These are phyloP conservation scores for Hydrozoanthus tunicans DNA, from an alignment of 64 coral and sea anemone genomes.

Conservation along the genomic window DNA sequence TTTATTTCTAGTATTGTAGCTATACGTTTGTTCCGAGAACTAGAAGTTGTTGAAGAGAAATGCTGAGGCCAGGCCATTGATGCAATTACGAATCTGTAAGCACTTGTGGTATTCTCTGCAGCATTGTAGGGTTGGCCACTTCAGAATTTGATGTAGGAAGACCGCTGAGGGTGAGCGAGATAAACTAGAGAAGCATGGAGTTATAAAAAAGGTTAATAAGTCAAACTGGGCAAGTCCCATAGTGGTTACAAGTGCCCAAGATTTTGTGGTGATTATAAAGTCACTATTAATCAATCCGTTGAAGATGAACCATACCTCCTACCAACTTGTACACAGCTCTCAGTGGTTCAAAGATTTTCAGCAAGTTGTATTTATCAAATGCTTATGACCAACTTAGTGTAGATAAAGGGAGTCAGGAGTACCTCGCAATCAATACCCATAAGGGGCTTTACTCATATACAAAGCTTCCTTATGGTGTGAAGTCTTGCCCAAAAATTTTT, in stretches of 20 bases:
- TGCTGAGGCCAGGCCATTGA: too few relatives aligned
- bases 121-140: too few relatives aligned
- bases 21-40: too few relatives aligned
- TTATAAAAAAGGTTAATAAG: conserved; percentile 28
- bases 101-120: too few relatives aligned
- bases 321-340: conserved; percentile 47
- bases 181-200: conserved; percentile 53
- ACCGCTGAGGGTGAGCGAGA: conserved; percentile 35
- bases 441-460: conserved; percentile 55
- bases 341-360: conserved; percentile 42
- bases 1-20: too few relatives aligned
- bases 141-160: background rate
- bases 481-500: conserved; percentile 53
- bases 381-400: conserved; percentile 52
- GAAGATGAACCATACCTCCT: conserved; percentile 48
- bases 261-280: conserved; percentile 70
- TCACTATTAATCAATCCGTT: conserved; percentile 34
- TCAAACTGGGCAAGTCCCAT: conserved; percentile 70
- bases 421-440: conserved; percentile 65
- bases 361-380: conserved; percentile 52
- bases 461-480: conserved; percentile 53
- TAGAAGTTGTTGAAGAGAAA: too few relatives aligned
- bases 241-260: background rate
- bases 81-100: too few relatives aligned
- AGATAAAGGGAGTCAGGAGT: conserved; percentile 51